Conservation (phyloP, 2,888 invertebrate species). For the Cephus pulcher region DNA sequence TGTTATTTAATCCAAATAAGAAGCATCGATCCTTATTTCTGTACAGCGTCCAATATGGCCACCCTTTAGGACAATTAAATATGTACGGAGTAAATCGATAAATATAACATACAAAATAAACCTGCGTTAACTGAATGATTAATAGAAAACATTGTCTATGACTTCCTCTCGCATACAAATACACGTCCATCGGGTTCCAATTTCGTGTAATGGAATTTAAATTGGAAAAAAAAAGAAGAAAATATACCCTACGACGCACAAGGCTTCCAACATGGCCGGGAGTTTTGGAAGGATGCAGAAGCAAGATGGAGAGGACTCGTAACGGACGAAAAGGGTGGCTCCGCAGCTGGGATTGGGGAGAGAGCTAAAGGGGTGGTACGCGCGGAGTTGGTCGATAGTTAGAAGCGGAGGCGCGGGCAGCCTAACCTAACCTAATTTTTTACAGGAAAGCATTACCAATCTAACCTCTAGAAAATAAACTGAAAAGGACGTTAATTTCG, state of each 20-base stretch:
- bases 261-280: slow-evolving; percentile 4
- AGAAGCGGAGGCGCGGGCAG: slow-evolving; percentile 31
- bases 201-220: background rate
- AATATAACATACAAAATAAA: background rate
- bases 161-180: background rate
- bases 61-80: background rate
- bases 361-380: slow-evolving; percentile 30
- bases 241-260: background rate
- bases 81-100: background rate
- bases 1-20: background rate
- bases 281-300: slow-evolving; percentile 29
- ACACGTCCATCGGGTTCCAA: background rate
- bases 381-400: slow-evolving; percentile 46
- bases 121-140: background rate
- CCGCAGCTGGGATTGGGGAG: slow-evolving; percentile 26
- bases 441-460: background rate
- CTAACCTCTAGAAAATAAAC: background rate
- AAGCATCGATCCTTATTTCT: background rate
- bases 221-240: background rate
- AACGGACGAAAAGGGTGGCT: slow-evolving; percentile 35
- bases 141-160: background rate
- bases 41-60: background rate
- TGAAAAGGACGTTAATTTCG: background rate
- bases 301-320: slow-evolving; percentile 48
- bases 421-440: slow-evolving; percentile 18